Evolutionary conservation across 2,797 vertebrate genomes (phyloP).

Genomic region (Sus cebifrons): DNA sequence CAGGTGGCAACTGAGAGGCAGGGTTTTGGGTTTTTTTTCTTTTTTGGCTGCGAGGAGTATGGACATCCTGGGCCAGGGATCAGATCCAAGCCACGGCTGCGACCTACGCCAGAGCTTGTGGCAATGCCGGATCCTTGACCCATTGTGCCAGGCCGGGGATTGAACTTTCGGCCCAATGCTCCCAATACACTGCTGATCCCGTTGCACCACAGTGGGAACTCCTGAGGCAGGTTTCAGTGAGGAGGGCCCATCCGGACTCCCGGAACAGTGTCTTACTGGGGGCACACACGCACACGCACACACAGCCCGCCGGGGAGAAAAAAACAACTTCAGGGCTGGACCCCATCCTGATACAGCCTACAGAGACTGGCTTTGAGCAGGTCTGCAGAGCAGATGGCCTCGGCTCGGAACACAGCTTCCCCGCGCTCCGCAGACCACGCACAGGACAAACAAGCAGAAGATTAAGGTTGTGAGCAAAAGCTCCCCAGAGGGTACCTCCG

Average conservation of each 20-base stretch:
- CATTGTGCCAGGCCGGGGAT: too few species aligned
- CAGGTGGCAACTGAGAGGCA: not conserved
- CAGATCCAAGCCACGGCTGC: too few species aligned
- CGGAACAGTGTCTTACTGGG: not conserved
- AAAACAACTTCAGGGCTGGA: not conserved
- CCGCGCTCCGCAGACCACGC: not conserved
- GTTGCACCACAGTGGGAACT: too few species aligned
- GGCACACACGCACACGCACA: accelerated
- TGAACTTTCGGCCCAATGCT: too few species aligned
- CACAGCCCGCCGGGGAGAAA: not conserved
- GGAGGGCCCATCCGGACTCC: not conserved
- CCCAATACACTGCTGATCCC: too few species aligned
- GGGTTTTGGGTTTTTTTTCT: too few species aligned
- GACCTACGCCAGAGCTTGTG: too few species aligned
- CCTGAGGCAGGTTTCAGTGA: not conserved
- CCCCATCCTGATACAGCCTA: not conserved
- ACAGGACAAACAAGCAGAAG: not conserved
- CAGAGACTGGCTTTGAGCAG: not conserved
- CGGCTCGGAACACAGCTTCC: not conserved
- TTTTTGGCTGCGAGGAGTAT: too few species aligned
- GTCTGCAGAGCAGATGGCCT: not conserved
- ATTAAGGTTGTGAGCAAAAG: not conserved
- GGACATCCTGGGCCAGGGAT: too few species aligned
- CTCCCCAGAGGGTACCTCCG: not conserved
- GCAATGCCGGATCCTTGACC: too few species aligned